Conservation (phyloP, 1,140 invertebrate genomes). For the Drosophila pruinosa region DNA sequence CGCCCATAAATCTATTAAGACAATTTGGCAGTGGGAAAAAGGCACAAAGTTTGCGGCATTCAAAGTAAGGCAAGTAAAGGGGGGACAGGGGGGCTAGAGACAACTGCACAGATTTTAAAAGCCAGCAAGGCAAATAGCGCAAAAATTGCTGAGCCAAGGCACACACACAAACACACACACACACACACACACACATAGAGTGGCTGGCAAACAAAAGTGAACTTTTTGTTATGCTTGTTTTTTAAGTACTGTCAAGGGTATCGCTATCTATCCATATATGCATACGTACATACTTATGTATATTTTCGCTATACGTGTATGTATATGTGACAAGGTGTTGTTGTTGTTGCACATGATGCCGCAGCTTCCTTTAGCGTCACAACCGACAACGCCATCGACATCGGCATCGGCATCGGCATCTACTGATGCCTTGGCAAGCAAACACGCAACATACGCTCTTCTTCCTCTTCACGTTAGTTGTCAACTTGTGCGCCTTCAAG, state of each 20-base stretch:
- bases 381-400: not conserved
- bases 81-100: slow-evolving; percentile 5
- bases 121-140: slow-evolving; percentile 44
- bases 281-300: not conserved
- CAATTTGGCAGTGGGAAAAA: slow-evolving; percentile 63
- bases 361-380: not conserved
- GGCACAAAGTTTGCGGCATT: slow-evolving; percentile 30
- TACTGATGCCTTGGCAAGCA: slow-evolving; percentile 26
- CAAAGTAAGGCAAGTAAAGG: too few relatives aligned
- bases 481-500: slow-evolving; percentile 67
- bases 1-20: slow-evolving; percentile 78
- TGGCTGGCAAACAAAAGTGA: slow-evolving; percentile 67
- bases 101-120: slow-evolving; percentile 52
- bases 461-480: slow-evolving; percentile 35
- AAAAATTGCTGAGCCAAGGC: slow-evolving; percentile 34
- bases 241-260: slow-evolving; percentile 80
- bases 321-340: slow-evolving; percentile 63
- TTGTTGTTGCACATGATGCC: slow-evolving; percentile 39
- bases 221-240: slow-evolving; percentile 57
- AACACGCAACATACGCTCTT: slow-evolving; percentile 45
- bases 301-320: not conserved
- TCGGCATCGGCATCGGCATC: slow-evolving; percentile 5
- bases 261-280: slow-evolving; percentile 70
- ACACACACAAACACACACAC: not conserved
- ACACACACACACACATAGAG: not conserved